A percentile compares a stretch with the other conserved stretches of the same genome.
phyloP scores from a whole-genome alignment of 2,888 invertebrate genomes.

The Pollenia griseotomentosa region DNA sequence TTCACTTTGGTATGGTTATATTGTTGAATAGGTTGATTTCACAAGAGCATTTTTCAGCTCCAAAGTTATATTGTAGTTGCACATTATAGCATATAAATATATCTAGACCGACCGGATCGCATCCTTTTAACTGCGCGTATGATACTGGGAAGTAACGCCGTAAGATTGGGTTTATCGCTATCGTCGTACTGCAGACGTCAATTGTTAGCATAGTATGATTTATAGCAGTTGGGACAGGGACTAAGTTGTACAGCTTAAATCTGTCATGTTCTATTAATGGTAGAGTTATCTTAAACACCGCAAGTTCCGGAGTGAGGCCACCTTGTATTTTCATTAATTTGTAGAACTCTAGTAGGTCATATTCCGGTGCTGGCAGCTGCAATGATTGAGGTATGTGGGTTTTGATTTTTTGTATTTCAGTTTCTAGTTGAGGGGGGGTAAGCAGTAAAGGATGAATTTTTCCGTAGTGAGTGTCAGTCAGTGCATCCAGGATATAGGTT shows the following conservation, averaged over 20 bases:
- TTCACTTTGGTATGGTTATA: background rate
- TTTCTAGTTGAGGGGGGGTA: background rate
- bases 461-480: too few species aligned
- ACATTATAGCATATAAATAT: background rate
- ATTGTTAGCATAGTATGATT: conserved; percentile 3
- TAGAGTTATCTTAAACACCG: conserved; percentile 6
- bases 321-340: too few species aligned
- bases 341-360: background rate
- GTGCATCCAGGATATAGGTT: background rate
- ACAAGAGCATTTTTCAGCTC: background rate
- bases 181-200: background rate
- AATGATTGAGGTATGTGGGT: background rate
- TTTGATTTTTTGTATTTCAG: background rate
- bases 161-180: background rate
- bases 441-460: background rate
- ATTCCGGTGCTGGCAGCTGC: background rate
- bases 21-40: conserved; percentile 17
- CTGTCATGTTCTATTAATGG: background rate
- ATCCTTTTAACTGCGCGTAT: too few species aligned
- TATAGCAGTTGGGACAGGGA: background rate
- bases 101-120: too few species aligned
- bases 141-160: too few species aligned
- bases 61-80: conserved; percentile 9
- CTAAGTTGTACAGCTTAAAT: background rate
- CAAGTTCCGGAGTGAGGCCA: background rate